phyloP scores from a whole-genome alignment of 1,140 invertebrate species.

The Halictus rubicundus region DNA sequence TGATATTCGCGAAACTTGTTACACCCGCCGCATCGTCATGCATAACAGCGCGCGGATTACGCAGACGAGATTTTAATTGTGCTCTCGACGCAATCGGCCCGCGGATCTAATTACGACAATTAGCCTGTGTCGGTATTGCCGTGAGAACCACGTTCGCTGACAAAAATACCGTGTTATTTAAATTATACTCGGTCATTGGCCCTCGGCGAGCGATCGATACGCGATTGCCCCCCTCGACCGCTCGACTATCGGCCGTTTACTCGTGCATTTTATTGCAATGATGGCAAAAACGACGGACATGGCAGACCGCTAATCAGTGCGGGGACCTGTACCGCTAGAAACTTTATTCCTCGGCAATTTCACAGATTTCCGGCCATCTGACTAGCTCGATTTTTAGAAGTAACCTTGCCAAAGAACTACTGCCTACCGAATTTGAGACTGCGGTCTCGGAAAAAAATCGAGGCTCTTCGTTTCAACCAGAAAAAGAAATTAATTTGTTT shows the following conservation, averaged over 20 bases:
- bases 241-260: slow-evolving; percentile 31
- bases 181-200: slow-evolving; percentile 53
- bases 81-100: slow-evolving; percentile 35
- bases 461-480: no score
- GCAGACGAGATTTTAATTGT: slow-evolving; percentile 55
- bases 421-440: no score
- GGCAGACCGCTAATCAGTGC: slow-evolving; percentile 21
- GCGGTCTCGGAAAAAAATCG: no score
- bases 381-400: neutral
- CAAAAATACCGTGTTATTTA: slow-evolving; percentile 54
- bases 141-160: slow-evolving; percentile 27
- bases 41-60: slow-evolving; percentile 32
- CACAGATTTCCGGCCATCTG: neutral
- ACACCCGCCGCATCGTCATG: neutral
- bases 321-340: neutral
- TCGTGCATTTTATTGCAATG: slow-evolving; percentile 44
- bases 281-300: slow-evolving; percentile 31
- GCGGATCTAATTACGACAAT: slow-evolving; percentile 59
- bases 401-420: no score
- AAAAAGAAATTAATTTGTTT: no score
- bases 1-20: neutral
- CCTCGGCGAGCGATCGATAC: slow-evolving; percentile 47
- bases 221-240: slow-evolving; percentile 33
- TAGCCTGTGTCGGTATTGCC: slow-evolving; percentile 33
- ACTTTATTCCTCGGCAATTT: neutral